A percentile compares a stretch with the other conserved stretches of the same genome.
Conservation (phyloP, 2,888 invertebrate genomes). For the Calliphora vomitoria region DNA sequence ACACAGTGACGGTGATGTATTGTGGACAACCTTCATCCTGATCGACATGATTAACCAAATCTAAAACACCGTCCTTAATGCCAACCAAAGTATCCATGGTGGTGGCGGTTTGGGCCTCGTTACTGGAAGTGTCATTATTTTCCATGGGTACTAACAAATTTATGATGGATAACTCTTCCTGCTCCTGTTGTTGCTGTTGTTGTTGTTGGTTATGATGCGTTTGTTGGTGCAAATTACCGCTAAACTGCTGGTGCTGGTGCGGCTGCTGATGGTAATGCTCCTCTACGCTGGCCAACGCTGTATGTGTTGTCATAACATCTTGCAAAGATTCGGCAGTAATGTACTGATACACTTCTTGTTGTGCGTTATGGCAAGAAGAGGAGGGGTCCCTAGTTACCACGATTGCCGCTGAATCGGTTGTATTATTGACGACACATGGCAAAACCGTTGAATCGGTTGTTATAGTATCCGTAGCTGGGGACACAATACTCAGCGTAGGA, state of each 20-base stretch:
- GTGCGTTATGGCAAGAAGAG: conserved; percentile 57
- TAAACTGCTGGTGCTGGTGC: conserved; percentile 62
- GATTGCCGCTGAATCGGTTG: conserved; percentile 68
- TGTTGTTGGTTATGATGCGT: conserved; percentile 79
- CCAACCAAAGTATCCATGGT: conserved; percentile 65
- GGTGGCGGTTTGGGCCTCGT: conserved; percentile 65
- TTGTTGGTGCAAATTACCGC: conserved; percentile 77
- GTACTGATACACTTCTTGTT: conserved; percentile 68
- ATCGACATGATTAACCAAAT: conserved; percentile 67
- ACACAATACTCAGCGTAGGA: conserved; percentile 74
- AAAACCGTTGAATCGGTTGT: conserved; percentile 74
- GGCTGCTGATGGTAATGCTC: conserved; percentile 61
- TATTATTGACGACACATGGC: conserved; percentile 73
- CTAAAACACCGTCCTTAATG: conserved; percentile 66
- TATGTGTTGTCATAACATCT: conserved; percentile 71
- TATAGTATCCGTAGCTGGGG: conserved; percentile 71
- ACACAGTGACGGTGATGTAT: conserved; percentile 79
- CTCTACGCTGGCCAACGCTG: conserved; percentile 37
- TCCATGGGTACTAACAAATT: conserved; percentile 73
- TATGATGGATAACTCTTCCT: conserved; percentile 69
- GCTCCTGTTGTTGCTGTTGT: conserved; percentile 39
- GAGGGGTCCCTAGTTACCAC: conserved; percentile 72
- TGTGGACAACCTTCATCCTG: conserved; percentile 77
- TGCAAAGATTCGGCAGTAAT: conserved; percentile 71
- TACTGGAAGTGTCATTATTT: conserved; percentile 60